phyloP scores from a whole-genome alignment of 2,888 invertebrate genomes.

The Drosophila helvetica region DNA sequence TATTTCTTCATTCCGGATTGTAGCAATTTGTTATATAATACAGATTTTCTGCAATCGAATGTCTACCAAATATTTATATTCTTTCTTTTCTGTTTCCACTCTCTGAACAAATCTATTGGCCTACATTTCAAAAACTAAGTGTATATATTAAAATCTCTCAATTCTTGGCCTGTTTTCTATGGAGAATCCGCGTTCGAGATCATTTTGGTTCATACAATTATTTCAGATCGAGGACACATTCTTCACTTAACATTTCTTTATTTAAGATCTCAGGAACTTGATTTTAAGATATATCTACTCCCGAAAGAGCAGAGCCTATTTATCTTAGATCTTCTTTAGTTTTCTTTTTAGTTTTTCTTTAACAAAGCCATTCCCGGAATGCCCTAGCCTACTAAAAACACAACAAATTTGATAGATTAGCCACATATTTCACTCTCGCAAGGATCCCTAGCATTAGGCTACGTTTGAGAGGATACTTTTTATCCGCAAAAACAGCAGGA shows the following conservation, averaged over 20 bases:
- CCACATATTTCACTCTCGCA: background rate
- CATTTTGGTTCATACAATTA: no score
- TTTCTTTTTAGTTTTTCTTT: background rate
- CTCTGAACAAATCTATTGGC: no score
- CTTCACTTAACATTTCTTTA: no score
- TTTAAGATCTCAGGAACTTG: background rate
- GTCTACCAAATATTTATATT: no score
- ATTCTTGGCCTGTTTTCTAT: no score
- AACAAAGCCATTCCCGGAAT: background rate
- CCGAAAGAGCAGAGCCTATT: background rate
- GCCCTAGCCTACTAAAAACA: background rate
- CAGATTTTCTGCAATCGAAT: no score
- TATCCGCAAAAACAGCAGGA: slow-evolving; percentile 22
- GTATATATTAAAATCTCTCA: no score
- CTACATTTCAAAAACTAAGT: no score
- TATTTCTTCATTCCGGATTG: background rate
- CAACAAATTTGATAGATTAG: background rate
- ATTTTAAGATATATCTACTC: background rate
- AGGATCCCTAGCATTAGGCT: background rate
- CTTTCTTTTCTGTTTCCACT: no score
- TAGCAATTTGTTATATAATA: background rate
- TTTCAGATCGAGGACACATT: no score
- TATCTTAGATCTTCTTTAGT: background rate
- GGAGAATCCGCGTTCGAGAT: no score
- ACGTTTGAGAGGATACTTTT: slow-evolving; percentile 19